phyloP scores from a whole-genome alignment of 2,113 vertebrate species.

The Ploceus nigricollis region DNA sequence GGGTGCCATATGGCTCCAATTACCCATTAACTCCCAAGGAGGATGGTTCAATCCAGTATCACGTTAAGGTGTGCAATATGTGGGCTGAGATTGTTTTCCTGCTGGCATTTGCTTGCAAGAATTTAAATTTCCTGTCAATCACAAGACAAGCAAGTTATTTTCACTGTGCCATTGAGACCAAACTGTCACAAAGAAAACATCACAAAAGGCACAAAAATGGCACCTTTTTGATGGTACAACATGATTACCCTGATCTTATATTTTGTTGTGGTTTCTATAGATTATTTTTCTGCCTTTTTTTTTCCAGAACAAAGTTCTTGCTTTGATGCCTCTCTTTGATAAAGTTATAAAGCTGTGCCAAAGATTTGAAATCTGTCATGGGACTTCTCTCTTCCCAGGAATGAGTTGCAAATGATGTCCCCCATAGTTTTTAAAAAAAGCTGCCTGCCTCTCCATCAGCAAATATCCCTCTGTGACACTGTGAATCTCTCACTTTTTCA shows the following conservation, averaged over 20 bases:
- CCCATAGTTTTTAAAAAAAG: conserved; percentile 8
- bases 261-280: conserved; percentile 35
- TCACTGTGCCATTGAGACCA: conserved; percentile 4
- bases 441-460: conserved; percentile 17
- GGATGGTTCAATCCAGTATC: not conserved
- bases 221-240: conserved; percentile 43
- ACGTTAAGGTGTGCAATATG: not conserved
- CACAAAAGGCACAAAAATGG: conserved; percentile 18
- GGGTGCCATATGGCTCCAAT: conserved; percentile 14
- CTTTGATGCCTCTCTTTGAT: conserved; percentile 56
- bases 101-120: conserved; percentile 26
- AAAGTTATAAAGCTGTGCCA: conserved; percentile 54
- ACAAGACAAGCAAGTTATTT: conserved; percentile 19
- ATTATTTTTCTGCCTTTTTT: conserved; percentile 32
- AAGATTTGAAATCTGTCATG: conserved; percentile 49
- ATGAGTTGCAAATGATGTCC: conserved; percentile 27
- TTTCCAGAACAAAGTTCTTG: not conserved
- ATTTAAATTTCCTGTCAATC: conserved; percentile 54
- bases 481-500: not conserved
- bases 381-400: conserved; percentile 28
- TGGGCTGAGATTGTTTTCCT: conserved; percentile 1
- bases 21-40: not conserved
- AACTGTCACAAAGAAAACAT: conserved; percentile 27
- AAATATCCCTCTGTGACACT: not conserved
- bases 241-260: conserved; percentile 26